Percentiles rank a stretch among this genome's conserved stretches.
Evolutionary conservation across 2,888 invertebrate genomes (phyloP).

Genomic region (Elgonia sp.): DNA sequence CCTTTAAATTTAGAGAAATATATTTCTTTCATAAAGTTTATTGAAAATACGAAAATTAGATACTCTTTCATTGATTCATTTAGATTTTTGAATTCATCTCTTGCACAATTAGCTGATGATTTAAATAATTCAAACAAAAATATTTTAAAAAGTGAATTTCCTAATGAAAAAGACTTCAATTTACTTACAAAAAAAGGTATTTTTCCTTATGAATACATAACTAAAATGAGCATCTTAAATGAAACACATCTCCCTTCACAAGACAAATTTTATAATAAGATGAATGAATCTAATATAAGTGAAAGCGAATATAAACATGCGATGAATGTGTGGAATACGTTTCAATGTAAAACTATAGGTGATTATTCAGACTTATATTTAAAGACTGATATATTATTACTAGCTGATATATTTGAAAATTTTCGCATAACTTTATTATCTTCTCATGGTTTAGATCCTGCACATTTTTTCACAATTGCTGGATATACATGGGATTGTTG

Average conservation of each 20-base stretch:
- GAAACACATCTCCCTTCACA: slow-evolving; percentile 11
- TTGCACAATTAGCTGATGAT: slow-evolving; percentile 9
- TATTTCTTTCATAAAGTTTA: slow-evolving; percentile 17
- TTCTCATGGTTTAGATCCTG: slow-evolving; percentile 46
- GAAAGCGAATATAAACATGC: slow-evolving; percentile 80
- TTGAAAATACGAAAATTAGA: slow-evolving; percentile 2
- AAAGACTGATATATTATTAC: slow-evolving; percentile 26
- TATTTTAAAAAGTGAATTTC: not conserved
- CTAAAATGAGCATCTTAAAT: slow-evolving; percentile 14
- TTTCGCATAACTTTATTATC: slow-evolving; percentile 12
- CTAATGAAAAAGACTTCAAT: slow-evolving; percentile 35
- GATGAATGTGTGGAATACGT: slow-evolving; percentile 70
- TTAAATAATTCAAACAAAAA: slow-evolving; percentile 19
- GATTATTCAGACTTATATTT: no score
- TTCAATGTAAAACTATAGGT: slow-evolving; percentile 24
- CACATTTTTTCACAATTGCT: slow-evolving; percentile 68
- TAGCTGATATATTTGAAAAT: slow-evolving; percentile 35
- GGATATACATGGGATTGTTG: slow-evolving; percentile 68
- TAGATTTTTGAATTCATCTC: slow-evolving; percentile 9
- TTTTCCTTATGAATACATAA: slow-evolving; percentile 52
- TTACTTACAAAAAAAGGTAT: slow-evolving; percentile 78
- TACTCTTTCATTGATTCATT: slow-evolving; percentile 22
- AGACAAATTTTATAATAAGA: slow-evolving; percentile 25
- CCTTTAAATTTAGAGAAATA: slow-evolving; percentile 23
- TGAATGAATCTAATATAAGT: not conserved